Base-by-base conservation (phyloP, 1,140 invertebrate species). In the Tribolium castaneum region DNA sequence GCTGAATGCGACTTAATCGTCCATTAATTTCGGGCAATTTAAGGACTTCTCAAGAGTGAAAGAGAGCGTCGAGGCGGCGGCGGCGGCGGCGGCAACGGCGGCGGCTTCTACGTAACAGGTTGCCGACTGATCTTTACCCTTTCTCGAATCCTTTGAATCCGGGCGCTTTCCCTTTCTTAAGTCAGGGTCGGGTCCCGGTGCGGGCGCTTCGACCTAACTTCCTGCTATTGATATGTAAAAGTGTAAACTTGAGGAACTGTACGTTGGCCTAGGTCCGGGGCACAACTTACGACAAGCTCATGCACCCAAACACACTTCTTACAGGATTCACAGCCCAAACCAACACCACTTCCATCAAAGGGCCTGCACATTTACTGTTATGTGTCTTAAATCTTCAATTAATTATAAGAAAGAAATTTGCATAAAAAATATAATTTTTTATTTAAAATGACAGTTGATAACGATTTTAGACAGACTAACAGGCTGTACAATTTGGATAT, bases 111-210 rank as follows among this genome's bases (percentile, higher is more conserved):
- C 51, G 74, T 76, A 80, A 80, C 79, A 80, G 76, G 76, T 80
- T 80, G 79, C 73, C 34, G 78, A 73, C 76, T 80, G 79, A 80
- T 78, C 79, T 80, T 78, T 80, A 80, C 76, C 79, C 79, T 80
- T 78, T 39, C 79, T 66, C 70, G 73, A 78, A 76, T 80, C 79
- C 79, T 80, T 80, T 78, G 79, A 80, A 80, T 78, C 76, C 76
- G 45, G 76, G 76, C 50, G 75, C 70, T 77, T 80, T 80, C 76
- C 76, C 35, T 78, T 78, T 78, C 76, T 78, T 80, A 75, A 80
- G 51, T 73, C 74, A 10, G 76, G 79, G 66, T 70, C 71, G 52
- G 52, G 12, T 62, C 52, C 54, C 52, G 34, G 10, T 35, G 25
- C 52, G 12, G 25, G 52, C 39, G 54, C 5, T 34, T 56, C 73